phyloP scores from a whole-genome alignment of 2,888 invertebrate genomes.

The Drosophila kuntzei region DNA sequence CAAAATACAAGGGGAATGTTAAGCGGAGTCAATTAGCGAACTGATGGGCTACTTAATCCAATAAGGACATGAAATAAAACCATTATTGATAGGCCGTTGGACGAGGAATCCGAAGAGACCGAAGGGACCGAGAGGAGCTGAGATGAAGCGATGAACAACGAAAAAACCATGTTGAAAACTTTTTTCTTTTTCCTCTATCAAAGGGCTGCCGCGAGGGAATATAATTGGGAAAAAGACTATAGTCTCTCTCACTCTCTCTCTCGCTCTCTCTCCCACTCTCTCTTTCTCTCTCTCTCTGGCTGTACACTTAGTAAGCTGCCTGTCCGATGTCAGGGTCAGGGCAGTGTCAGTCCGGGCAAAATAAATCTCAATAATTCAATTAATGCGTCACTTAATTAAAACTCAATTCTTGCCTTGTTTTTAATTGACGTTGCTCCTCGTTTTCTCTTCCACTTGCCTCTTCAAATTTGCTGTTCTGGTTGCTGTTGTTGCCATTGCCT shows the following conservation, averaged over 20 bases:
- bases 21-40: slow-evolving; percentile 70
- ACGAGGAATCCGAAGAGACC: not conserved
- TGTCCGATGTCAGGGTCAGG: not conserved
- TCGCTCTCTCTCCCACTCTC: not conserved
- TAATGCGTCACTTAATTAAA: slow-evolving; percentile 79
- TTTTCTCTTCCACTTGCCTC: slow-evolving; percentile 31
- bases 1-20: slow-evolving; percentile 37
- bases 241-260: not conserved
- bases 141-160: slow-evolving; percentile 28
- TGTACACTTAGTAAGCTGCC: slow-evolving; percentile 14
- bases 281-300: not conserved
- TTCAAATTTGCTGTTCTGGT: slow-evolving; percentile 6
- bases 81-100: slow-evolving; percentile 58
- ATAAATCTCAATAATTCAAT: slow-evolving; percentile 78
- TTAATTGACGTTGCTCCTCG: slow-evolving; percentile 69
- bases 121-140: not conserved
- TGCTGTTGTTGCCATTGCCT: slow-evolving; percentile 9
- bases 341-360: slow-evolving; percentile 34
- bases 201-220: slow-evolving; percentile 29
- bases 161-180: slow-evolving; percentile 45
- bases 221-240: slow-evolving; percentile 50
- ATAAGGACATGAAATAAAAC: slow-evolving; percentile 74
- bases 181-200: slow-evolving; percentile 15
- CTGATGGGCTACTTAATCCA: slow-evolving; percentile 73
- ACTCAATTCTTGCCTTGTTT: slow-evolving; percentile 72